phyloP scores from a whole-genome alignment of 2,113 vertebrate genomes.

The Prionailurus bengalensis region DNA sequence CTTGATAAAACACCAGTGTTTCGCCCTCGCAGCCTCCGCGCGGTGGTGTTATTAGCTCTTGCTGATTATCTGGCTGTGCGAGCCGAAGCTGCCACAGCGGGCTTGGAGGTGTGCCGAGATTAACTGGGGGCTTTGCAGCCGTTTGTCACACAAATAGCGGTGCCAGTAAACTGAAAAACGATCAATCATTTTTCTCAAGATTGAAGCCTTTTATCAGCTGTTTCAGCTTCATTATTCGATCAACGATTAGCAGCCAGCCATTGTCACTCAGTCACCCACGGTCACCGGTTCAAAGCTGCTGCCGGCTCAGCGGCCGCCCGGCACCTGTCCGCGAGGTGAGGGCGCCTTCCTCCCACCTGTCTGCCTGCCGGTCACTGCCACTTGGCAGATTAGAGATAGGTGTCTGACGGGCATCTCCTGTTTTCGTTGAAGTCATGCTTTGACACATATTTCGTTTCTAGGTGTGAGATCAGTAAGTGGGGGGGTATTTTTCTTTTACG shows the following conservation, averaged over 20 bases:
- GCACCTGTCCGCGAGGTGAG: background rate
- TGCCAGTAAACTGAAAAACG: slow-evolving; percentile 93
- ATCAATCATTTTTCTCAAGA: slow-evolving; percentile 93
- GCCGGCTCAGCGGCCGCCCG: background rate
- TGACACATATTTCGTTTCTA: rapidly evolving
- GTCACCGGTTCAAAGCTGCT: slow-evolving; percentile 44
- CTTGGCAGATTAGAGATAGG: background rate
- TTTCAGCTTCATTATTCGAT: slow-evolving; percentile 97
- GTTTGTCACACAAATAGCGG: slow-evolving; percentile 92
- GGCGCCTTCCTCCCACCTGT: background rate
- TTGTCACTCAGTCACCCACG: slow-evolving; percentile 90
- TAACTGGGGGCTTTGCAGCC: slow-evolving; percentile 84
- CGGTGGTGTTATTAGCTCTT: background rate
- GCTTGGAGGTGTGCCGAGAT: slow-evolving; percentile 83
- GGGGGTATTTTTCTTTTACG: background rate
- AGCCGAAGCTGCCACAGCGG: slow-evolving; percentile 58
- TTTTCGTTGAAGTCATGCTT: background rate
- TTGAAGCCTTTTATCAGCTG: slow-evolving; percentile 98
- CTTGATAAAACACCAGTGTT: slow-evolving; percentile 79
- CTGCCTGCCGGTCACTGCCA: background rate
- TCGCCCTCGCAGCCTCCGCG: background rate
- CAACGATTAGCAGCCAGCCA: slow-evolving; percentile 92
- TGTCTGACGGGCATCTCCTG: rapidly evolving
- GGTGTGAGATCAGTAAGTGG: background rate
- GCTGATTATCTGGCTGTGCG: slow-evolving; percentile 79